Percentiles rank a stretch among this genome's conserved stretches.
Conservation (phyloP, 2,888 invertebrate genomes). For the Pyrocoelia pectoralis region DNA sequence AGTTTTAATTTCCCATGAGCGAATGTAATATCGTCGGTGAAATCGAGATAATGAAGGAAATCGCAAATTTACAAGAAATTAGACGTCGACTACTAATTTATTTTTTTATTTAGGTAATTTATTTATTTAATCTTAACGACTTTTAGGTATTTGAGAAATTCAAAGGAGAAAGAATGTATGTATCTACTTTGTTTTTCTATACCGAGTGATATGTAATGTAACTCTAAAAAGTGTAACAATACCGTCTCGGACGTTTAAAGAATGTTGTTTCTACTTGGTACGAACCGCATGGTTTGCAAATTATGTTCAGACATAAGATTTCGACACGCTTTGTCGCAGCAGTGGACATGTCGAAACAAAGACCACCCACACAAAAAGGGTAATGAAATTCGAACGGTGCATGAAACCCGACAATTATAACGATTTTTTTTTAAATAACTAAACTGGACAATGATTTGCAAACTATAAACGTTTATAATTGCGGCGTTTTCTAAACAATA, state of each 20-base stretch:
- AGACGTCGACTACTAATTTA: too few relatives aligned
- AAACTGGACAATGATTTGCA: slow-evolving; percentile 14
- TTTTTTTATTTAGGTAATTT: too few relatives aligned
- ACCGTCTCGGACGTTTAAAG: slow-evolving; percentile 28
- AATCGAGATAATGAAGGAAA: too few relatives aligned
- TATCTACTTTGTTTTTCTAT: neutral
- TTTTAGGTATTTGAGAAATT: too few relatives aligned
- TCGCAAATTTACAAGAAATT: too few relatives aligned
- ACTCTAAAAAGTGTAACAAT: slow-evolving; percentile 29
- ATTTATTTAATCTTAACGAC: too few relatives aligned
- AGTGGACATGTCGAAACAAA: slow-evolving; percentile 33
- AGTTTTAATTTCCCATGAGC: too few relatives aligned
- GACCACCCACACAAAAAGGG: slow-evolving; percentile 33
- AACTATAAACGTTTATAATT: slow-evolving; percentile 7
- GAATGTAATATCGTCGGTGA: too few relatives aligned
- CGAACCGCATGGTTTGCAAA: slow-evolving; percentile 29
- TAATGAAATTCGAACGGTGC: slow-evolving; percentile 21
- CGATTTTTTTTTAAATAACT: slow-evolving; percentile 12
- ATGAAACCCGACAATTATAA: slow-evolving; percentile 24
- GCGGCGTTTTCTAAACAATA: neutral
- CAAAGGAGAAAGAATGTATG: neutral
- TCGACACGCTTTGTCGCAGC: slow-evolving; percentile 30
- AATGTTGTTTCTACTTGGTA: slow-evolving; percentile 26
- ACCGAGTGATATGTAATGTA: neutral
- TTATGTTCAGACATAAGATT: slow-evolving; percentile 31